Base-by-base conservation (phyloP, 2,888 invertebrate genomes). In the Spicauda simplicius region DNA sequence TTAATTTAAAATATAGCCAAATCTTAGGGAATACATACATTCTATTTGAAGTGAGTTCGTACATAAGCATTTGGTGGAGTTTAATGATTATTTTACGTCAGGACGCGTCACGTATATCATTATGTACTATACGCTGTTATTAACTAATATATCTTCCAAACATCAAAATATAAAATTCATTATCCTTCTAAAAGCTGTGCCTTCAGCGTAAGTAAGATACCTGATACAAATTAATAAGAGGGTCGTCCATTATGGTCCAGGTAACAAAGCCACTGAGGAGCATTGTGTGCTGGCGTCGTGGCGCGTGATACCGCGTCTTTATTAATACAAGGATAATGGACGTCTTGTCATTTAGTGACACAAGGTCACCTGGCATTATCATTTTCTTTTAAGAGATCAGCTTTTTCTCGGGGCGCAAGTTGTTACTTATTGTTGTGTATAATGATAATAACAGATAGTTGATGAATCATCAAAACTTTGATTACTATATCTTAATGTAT, bases 301-400 rank as follows among this genome's bases (percentile, higher is more conserved):
- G 41, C 20, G 53, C 37, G 58, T 52, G 61, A 20, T 60, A 50
- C 16, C n/a, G 58, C 25, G 50, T 50, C 60, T 60, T 60, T 60
- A 60, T 60, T 50, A 52, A 50, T 12, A 30, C 14, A 19, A 33
- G 33, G 50, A 50, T 52, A 30, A 52, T 52, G 50, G 30, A 50
- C 33, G 50, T 50, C 41, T 6, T 18, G 16, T 50, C 50, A 18
- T 18, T 18, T 50, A 10, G 18, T 18, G 10, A n/a, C 50, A n/a
- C 50, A 50, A 50, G 50, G 50, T 50, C 18, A 18, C n/a, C 18
- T n/a, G n/a, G 1, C 16, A 50, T 18, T 50, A 50, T 37, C 37
- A 37, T 45, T 12, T 41, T 41, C 14, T 45, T 45, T n/a, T n/a
- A 45, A 45, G 14, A 41, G 41, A 14, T 41, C 41, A 41, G 8